Conservation (phyloP, 2,888 invertebrate genomes). For the Coronaproctus castanopsis region DNA sequence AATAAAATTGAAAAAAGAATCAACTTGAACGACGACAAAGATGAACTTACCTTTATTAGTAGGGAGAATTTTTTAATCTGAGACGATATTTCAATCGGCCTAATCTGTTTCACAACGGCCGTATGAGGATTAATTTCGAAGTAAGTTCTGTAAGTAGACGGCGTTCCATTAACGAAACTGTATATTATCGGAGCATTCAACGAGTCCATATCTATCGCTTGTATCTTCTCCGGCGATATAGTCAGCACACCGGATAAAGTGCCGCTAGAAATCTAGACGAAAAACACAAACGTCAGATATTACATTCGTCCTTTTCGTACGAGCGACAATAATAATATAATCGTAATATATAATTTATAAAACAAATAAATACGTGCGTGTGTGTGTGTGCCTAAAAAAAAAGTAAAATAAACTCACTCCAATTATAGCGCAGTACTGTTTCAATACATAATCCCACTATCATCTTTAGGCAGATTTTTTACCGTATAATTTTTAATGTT, state of each 20-base stretch:
- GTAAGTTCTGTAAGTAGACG: slow-evolving; percentile 52
- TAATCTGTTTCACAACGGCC: slow-evolving; percentile 60
- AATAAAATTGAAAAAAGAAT: too few species aligned
- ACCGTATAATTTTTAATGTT: too few species aligned
- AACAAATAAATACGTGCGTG: too few species aligned
- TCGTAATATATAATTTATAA: slow-evolving; percentile 11
- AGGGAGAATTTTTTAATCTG: slow-evolving; percentile 56
- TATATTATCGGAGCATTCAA: slow-evolving; percentile 64
- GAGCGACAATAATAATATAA: too few species aligned
- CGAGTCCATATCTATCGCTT: slow-evolving; percentile 77
- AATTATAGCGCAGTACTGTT: too few species aligned
- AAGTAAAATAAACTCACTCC: too few species aligned
- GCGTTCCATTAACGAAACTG: slow-evolving; percentile 59
- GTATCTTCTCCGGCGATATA: slow-evolving; percentile 68
- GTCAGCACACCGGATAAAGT: slow-evolving; percentile 62
- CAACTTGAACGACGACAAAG: too few species aligned
- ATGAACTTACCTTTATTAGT: slow-evolving; percentile 44
- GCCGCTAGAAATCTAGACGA: slow-evolving; percentile 67
- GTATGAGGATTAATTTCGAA: slow-evolving; percentile 63
- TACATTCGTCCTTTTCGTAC: too few species aligned
- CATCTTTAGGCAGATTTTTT: too few species aligned
- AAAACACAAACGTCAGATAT: slow-evolving; percentile 12
- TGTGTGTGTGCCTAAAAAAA: too few species aligned
- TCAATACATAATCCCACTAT: too few species aligned
- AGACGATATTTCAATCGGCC: slow-evolving; percentile 57